Percentiles rank a stretch among this genome's conserved stretches.
Evolutionary conservation across 2,888 invertebrate genomes (phyloP).

Genomic region (Limulus polyphemus): DNA sequence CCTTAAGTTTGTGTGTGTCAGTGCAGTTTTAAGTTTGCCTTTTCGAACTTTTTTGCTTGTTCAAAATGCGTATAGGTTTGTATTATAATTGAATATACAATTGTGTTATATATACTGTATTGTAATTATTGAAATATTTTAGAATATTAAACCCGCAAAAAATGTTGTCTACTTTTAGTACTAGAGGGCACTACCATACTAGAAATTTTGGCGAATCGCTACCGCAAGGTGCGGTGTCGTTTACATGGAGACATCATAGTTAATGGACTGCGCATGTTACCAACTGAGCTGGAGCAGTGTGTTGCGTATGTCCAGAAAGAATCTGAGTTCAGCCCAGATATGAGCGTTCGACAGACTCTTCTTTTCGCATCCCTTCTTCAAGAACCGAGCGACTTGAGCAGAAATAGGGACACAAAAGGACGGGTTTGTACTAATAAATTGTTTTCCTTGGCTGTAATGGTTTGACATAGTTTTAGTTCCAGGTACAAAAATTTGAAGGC

Average conservation of each 20-base stretch:
- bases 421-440: slow-evolving; percentile 43
- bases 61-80: too few relatives aligned
- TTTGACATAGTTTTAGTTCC: neutral
- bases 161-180: slow-evolving; percentile 38
- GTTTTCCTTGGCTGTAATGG: neutral
- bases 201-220: slow-evolving; percentile 66
- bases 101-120: too few relatives aligned
- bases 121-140: too few relatives aligned
- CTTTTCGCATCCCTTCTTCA: slow-evolving; percentile 66
- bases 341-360: slow-evolving; percentile 81
- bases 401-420: slow-evolving; percentile 58
- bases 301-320: slow-evolving; percentile 64
- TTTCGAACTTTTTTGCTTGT: too few relatives aligned
- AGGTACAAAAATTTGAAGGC: neutral
- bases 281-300: slow-evolving; percentile 53
- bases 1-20: too few relatives aligned
- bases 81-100: too few relatives aligned
- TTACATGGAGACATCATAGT: slow-evolving; percentile 65
- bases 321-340: slow-evolving; percentile 62
- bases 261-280: slow-evolving; percentile 69
- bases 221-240: slow-evolving; percentile 41
- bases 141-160: too few relatives aligned
- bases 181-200: slow-evolving; percentile 73
- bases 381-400: slow-evolving; percentile 38
- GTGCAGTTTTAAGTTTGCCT: too few relatives aligned